These are phyloP conservation scores for Pseudanteris insignis DNA, from an alignment of 2,888 invertebrate species.

Conservation along the genomic window DNA sequence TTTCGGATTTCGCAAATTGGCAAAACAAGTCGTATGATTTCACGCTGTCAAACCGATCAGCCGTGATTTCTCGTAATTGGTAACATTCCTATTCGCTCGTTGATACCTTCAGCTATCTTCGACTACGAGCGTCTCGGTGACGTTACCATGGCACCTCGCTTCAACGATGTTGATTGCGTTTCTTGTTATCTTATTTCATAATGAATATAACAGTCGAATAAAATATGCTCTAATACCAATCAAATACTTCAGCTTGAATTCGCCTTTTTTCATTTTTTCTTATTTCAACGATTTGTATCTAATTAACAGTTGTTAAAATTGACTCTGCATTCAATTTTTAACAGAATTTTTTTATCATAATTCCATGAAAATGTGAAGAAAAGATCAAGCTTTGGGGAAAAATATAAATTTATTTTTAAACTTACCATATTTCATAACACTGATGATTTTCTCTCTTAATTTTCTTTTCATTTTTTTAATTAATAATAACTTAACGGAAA, in stretches of 20 bases:
- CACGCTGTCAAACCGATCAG: constrained; percentile 51
- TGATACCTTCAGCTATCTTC: constrained; percentile 45
- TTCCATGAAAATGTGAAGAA: no score
- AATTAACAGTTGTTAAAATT: not conserved
- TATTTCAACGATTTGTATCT: no score
- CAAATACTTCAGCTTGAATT: no score
- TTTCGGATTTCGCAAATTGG: constrained; percentile 36
- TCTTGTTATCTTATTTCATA: constrained; percentile 41
- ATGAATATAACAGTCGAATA: constrained; percentile 30
- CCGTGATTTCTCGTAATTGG: constrained; percentile 56
- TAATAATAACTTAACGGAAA: no score
- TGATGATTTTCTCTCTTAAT: no score
- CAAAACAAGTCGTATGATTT: constrained; percentile 46
- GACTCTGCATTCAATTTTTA: not conserved
- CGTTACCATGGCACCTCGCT: constrained; percentile 40
- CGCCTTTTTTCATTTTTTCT: no score
- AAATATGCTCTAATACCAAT: not conserved
- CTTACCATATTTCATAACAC: no score
- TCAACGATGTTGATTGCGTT: constrained; percentile 19
- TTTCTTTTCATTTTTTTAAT: no score
- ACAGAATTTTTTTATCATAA: no score
- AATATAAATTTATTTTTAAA: no score
- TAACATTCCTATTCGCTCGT: constrained; percentile 47
- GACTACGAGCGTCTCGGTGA: constrained; percentile 45
- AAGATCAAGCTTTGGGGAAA: no score